phyloP scores from a whole-genome alignment of 2,888 invertebrate species.

The Drosophila falleni region DNA sequence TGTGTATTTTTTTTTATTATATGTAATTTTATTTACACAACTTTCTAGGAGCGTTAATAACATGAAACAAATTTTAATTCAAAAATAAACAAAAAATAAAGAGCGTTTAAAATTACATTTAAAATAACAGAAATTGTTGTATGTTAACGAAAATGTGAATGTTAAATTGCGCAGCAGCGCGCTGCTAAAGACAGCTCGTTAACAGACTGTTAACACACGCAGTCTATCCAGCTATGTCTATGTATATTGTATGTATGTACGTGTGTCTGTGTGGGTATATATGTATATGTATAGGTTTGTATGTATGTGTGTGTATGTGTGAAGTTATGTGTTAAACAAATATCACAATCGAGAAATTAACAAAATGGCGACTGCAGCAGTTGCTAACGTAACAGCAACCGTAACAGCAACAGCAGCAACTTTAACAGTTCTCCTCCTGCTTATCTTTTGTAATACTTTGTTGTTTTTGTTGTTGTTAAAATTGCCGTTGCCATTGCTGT shows the following conservation, averaged over 20 bases:
- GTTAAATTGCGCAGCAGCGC: slow-evolving; percentile 61
- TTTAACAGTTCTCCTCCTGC: slow-evolving; percentile 17
- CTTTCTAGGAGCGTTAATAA: slow-evolving; percentile 43
- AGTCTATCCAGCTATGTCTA: slow-evolving; percentile 44
- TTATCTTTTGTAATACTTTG: slow-evolving; percentile 52
- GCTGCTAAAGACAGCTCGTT: slow-evolving; percentile 45
- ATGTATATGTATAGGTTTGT: slow-evolving; percentile 14
- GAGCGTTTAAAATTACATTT: slow-evolving; percentile 27
- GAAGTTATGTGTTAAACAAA: slow-evolving; percentile 74
- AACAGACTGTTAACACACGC: slow-evolving; percentile 68
- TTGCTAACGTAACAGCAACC: slow-evolving; percentile 42
- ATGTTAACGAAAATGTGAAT: slow-evolving; percentile 40
- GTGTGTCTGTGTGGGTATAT: slow-evolving; percentile 39
- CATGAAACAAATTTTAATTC: slow-evolving; percentile 31
- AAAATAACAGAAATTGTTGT: slow-evolving; percentile 20
- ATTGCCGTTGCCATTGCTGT: slow-evolving; percentile 31
- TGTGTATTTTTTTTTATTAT: slow-evolving; percentile 10
- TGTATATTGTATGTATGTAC: slow-evolving; percentile 30
- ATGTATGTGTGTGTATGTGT: slow-evolving; percentile 32
- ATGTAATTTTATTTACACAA: slow-evolving; percentile 31
- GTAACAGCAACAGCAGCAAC: slow-evolving; percentile 43
- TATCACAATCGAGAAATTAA: slow-evolving; percentile 81
- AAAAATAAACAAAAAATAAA: slow-evolving; percentile 25
- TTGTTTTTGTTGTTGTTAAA: slow-evolving; percentile 29
- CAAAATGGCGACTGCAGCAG: slow-evolving; percentile 78